Evolutionary conservation across 2,113 vertebrate species (phyloP).

Genomic region (Oreochromis aureus): DNA sequence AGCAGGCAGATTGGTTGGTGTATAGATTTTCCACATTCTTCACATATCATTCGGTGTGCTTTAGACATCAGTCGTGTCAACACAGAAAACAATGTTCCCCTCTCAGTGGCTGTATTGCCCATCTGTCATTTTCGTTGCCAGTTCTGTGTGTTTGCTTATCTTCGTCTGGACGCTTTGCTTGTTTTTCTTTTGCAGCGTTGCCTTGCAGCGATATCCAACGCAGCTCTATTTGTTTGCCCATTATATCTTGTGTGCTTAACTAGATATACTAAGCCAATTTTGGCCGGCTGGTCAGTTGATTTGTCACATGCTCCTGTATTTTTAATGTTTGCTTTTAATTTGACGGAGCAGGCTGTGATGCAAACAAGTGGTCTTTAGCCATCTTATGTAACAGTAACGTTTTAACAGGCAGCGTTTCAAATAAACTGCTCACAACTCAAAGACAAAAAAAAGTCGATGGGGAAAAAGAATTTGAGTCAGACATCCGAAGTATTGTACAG

Average conservation of each 20-base stretch:
- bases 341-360: not conserved
- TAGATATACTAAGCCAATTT: not conserved
- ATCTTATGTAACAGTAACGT: not conserved
- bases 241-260: conserved; percentile 9
- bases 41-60: not conserved
- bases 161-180: not conserved
- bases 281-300: not conserved
- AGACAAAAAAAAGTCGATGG: not conserved
- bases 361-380: not conserved
- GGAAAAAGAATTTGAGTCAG: not conserved
- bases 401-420: not conserved
- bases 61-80: not conserved
- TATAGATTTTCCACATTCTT: not conserved
- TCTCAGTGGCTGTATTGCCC: not conserved
- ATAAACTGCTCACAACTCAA: not conserved
- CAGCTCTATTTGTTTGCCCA: conserved; percentile 4
- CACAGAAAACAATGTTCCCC: not conserved
- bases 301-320: not conserved
- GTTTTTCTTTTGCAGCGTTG: conserved; percentile 3
- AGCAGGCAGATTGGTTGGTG: not conserved
- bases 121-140: conserved; percentile 25
- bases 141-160: conserved; percentile 19
- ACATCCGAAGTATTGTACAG: not conserved
- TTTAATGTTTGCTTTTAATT: not conserved
- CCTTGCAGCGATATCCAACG: not conserved